phyloP scores from a whole-genome alignment of 2,888 invertebrate species.

The Standfussiana lucernea region DNA sequence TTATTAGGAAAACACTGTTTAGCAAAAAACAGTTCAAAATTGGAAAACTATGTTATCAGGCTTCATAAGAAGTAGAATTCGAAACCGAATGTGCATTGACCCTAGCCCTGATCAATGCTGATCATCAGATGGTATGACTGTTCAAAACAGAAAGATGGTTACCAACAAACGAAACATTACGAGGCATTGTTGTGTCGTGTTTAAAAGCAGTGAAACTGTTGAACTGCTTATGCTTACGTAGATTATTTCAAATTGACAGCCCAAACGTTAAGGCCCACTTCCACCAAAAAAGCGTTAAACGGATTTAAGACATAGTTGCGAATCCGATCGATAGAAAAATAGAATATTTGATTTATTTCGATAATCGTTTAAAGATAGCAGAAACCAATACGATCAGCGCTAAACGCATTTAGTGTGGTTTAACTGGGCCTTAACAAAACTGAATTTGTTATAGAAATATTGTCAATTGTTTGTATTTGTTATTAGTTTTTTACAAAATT shows the following conservation, averaged over 20 bases:
- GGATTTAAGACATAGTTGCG: not conserved
- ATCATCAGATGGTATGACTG: slow-evolving; percentile 4
- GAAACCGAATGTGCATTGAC: not conserved
- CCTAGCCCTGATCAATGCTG: not conserved
- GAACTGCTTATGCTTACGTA: not conserved
- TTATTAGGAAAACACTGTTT: slow-evolving; percentile 27
- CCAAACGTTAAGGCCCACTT: not conserved
- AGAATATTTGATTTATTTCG: too few species aligned
- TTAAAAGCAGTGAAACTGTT: slow-evolving; percentile 33
- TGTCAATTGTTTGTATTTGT: not conserved
- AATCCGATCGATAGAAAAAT: too few species aligned
- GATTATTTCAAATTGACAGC: not conserved
- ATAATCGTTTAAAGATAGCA: not conserved
- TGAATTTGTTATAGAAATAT: not conserved
- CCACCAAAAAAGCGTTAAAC: not conserved
- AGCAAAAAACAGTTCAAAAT: slow-evolving; percentile 4
- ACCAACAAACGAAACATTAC: slow-evolving; percentile 15
- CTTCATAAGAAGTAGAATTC: not conserved
- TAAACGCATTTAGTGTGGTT: not conserved
- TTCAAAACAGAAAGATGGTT: slow-evolving; percentile 19
- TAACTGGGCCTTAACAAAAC: not conserved
- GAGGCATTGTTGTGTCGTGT: slow-evolving; percentile 18
- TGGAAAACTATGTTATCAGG: not conserved
- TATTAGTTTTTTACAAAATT: not conserved
- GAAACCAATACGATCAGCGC: not conserved